Evolutionary conservation across 1,140 invertebrate species (phyloP).

Genomic region (Pseudomyrmex gracilis): DNA sequence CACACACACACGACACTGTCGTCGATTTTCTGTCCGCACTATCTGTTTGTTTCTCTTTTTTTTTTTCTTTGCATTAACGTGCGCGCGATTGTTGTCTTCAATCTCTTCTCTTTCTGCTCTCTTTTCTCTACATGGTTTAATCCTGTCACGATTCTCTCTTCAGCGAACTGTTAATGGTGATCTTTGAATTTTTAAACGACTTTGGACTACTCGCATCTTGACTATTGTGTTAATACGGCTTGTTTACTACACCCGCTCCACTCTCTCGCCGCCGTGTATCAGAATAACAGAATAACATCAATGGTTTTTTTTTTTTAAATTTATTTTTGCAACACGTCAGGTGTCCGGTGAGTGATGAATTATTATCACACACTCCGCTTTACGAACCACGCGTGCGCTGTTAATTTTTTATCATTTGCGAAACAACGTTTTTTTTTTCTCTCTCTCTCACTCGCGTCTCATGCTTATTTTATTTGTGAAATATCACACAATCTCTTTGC

Average conservation of each 20-base stretch:
- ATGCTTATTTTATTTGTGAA: slow-evolving; percentile 11
- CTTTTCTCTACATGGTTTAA: slow-evolving; percentile 59
- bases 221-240: slow-evolving; percentile 55
- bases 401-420: slow-evolving; percentile 16
- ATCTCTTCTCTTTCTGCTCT: slow-evolving; percentile 57
- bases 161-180: slow-evolving; percentile 23
- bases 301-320: no score
- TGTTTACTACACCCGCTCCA: slow-evolving; percentile 45
- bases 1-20: slow-evolving; percentile 27
- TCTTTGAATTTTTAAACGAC: slow-evolving; percentile 14
- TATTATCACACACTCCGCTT: slow-evolving; percentile 18
- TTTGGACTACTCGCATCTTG: slow-evolving; percentile 43
- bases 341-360: not conserved
- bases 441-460: not conserved
- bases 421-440: slow-evolving; percentile 1
- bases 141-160: slow-evolving; percentile 41
- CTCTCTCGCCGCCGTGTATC: slow-evolving; percentile 27
- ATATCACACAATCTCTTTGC: not conserved
- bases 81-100: slow-evolving; percentile 55
- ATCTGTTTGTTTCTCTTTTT: slow-evolving; percentile 39
- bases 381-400: not conserved
- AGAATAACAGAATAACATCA: slow-evolving; percentile 56
- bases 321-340: slow-evolving; percentile 15
- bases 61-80: slow-evolving; percentile 54
- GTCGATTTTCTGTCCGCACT: slow-evolving; percentile 35